Percentiles rank a stretch among this genome's conserved stretches.
Evolutionary conservation across 1,140 invertebrate genomes (phyloP).

Genomic region (Paraescarpia echinospica): DNA sequence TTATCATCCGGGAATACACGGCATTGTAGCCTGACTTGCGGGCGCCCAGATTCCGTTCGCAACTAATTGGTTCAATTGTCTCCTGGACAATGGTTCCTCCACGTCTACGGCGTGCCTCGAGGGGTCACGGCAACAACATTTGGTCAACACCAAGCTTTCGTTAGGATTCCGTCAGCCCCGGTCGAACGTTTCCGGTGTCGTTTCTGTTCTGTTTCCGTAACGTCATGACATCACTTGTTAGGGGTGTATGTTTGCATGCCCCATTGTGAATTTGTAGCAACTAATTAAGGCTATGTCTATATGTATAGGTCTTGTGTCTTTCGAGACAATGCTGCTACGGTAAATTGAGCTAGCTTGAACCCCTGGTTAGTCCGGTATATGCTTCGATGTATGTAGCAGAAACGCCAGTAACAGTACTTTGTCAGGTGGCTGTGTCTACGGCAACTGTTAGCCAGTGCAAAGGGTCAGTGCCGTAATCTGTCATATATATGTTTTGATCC

Average conservation of each 20-base stretch:
- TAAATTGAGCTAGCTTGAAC: too few species aligned
- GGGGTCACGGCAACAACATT: neutral
- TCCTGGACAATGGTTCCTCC: neutral
- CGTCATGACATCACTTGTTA: neutral
- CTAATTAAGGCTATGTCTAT: neutral
- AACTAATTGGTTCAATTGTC: neutral
- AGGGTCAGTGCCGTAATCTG: too few species aligned
- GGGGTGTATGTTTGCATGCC: neutral
- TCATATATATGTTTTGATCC: too few species aligned
- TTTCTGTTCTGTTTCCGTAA: neutral
- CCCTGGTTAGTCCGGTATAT: too few species aligned
- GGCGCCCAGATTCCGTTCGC: neutral
- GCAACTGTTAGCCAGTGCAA: too few species aligned
- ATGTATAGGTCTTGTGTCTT: neutral
- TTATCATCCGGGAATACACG: neutral
- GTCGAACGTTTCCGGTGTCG: neutral
- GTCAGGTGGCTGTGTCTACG: too few species aligned
- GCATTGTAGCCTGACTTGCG: neutral
- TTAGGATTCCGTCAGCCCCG: neutral
- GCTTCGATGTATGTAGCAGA: too few species aligned
- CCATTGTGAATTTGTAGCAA: neutral
- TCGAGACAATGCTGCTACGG: too few species aligned
- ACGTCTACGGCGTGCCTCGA: neutral
- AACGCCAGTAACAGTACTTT: too few species aligned
- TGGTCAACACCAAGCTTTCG: neutral